Percentiles rank a stretch among this genome's conserved stretches.
Conservation (phyloP, 2,113 vertebrate species). For the Cryptomyrus ogoouensis region DNA sequence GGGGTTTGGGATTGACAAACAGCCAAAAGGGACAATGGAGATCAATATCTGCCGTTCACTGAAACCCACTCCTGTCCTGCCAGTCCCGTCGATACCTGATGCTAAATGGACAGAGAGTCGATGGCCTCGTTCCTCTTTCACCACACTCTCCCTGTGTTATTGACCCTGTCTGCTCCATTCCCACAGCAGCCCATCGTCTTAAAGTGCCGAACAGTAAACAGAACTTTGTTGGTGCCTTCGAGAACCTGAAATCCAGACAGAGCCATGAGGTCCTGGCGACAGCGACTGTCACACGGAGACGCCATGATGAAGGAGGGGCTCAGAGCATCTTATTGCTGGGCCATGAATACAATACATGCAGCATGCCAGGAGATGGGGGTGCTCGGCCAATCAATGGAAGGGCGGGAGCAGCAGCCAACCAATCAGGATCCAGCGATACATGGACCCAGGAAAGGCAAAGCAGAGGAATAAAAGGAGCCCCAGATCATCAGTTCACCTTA, state of each 20-base stretch:
- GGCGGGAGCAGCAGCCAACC: not conserved
- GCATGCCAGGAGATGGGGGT: not conserved
- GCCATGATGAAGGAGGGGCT: not conserved
- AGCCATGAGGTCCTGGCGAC: not conserved
- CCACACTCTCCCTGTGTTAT: not conserved
- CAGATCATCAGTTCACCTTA: not conserved
- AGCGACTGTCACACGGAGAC: slow-evolving; percentile 4
- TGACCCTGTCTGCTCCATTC: not conserved
- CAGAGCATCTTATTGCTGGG: not conserved
- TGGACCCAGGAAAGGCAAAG: not conserved
- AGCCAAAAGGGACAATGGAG: slow-evolving; percentile 5
- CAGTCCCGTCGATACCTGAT: not conserved
- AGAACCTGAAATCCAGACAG: not conserved
- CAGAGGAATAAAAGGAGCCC: not conserved
- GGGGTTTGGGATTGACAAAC: slow-evolving; percentile 1
- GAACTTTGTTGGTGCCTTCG: not conserved
- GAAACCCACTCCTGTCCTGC: slow-evolving; percentile 16
- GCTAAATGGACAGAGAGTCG: slow-evolving; percentile 15
- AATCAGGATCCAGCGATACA: not conserved
- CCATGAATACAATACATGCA: not conserved
- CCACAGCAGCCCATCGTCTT: not conserved
- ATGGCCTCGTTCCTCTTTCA: not conserved
- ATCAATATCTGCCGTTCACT: slow-evolving; percentile 27
- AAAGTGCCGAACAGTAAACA: not conserved
- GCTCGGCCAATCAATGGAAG: not conserved